phyloP scores from a whole-genome alignment of 2,888 invertebrate genomes.

The Athetis lepigone region DNA sequence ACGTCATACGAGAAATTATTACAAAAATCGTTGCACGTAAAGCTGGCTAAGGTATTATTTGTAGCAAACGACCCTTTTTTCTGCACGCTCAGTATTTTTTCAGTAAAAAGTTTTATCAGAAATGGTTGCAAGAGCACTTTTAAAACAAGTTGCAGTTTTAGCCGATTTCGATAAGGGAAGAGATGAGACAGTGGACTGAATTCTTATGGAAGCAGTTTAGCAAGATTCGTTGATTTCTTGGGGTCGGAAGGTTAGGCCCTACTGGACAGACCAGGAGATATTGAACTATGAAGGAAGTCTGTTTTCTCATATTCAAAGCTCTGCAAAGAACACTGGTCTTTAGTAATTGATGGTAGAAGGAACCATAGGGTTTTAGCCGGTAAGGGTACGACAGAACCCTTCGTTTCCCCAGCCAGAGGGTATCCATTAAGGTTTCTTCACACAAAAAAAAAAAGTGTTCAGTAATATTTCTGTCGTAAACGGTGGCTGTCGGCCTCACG shows the following conservation, averaged over 20 bases:
- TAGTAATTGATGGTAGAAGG: too few species aligned
- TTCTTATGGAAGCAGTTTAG: too few species aligned
- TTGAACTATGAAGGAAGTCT: background rate
- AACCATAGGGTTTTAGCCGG: too few species aligned
- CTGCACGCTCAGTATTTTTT: conserved; percentile 9
- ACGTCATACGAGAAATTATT: conserved; percentile 35
- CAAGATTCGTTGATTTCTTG: too few species aligned
- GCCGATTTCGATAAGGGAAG: too few species aligned
- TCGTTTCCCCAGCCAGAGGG: too few species aligned
- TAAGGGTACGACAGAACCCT: too few species aligned
- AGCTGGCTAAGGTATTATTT: conserved; percentile 14
- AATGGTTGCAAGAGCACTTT: background rate
- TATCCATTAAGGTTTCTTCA: too few species aligned
- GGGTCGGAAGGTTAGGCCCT: too few species aligned
- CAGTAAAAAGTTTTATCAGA: conserved; percentile 9
- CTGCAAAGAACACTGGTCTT: background rate
- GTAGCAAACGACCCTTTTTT: conserved; percentile 5
- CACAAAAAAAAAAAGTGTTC: too few species aligned
- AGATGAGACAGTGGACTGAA: too few species aligned
- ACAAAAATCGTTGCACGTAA: conserved; percentile 34
- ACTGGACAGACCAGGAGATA: background rate
- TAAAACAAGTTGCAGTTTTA: background rate
- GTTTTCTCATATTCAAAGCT: background rate
- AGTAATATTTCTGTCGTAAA: conserved; percentile 22
- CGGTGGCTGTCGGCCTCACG: conserved; percentile 6